These are phyloP conservation scores for Ectemnius continuus DNA, from an alignment of 2,888 invertebrate species.

Conservation along the genomic window DNA sequence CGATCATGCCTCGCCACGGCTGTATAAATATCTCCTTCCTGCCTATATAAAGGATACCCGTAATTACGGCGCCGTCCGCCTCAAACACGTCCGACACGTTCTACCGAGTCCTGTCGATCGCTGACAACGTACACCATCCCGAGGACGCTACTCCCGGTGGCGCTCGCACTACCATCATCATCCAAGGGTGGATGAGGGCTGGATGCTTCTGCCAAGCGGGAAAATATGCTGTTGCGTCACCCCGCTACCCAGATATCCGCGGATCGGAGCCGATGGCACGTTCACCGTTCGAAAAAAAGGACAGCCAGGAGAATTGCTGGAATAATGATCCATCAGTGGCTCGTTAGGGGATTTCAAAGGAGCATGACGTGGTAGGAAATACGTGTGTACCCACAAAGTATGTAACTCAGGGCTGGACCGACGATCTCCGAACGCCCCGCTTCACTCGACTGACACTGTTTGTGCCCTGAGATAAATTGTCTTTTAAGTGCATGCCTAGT, in stretches of 20 bases:
- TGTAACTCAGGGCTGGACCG: constrained; percentile 6
- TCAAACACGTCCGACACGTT: constrained; percentile 65
- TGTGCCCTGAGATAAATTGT: constrained; percentile 10
- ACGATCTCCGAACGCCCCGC: too few species aligned
- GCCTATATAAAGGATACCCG: constrained; percentile 73
- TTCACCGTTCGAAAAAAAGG: constrained; percentile 29
- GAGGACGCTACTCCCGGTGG: constrained; percentile 6
- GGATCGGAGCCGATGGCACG: constrained; percentile 55
- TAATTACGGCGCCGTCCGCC: constrained; percentile 72
- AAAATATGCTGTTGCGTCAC: constrained; percentile 53
- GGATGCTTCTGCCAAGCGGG: constrained; percentile 38
- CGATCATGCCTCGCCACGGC: constrained; percentile 74
- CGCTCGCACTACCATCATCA: constrained; percentile 10
- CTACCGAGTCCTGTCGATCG: constrained; percentile 47
- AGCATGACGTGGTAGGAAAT: constrained; percentile 49
- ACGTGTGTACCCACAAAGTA: constrained; percentile 15
- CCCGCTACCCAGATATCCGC: constrained; percentile 44
- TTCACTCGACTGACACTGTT: constrained; percentile 8
- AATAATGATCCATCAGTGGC: constrained; percentile 43
- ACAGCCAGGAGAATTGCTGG: constrained; percentile 24
- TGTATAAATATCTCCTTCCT: constrained; percentile 76
- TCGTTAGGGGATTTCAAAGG: constrained; percentile 42
- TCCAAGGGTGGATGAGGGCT: constrained; percentile 38
- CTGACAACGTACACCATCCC: constrained; percentile 11
- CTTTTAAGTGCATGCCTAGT: constrained; percentile 5